Evolutionary conservation across 35 echinoderm and acorn worm genomes (phyloP).

Genomic region (Ophioderma brevispina): DNA sequence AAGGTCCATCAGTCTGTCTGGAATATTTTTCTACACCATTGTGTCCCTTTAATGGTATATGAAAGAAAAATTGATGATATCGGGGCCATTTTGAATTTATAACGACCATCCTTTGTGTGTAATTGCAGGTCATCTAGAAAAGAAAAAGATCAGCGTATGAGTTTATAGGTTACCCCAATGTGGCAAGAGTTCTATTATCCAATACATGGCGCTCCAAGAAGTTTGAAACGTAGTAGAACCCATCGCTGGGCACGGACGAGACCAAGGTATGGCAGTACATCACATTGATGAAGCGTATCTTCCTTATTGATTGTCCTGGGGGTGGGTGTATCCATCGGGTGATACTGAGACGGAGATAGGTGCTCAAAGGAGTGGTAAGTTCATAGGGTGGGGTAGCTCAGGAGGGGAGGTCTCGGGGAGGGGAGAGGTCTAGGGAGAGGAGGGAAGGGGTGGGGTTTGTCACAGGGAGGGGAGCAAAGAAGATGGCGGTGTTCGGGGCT

Average conservation of each 20-base stretch:
- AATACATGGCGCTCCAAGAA: constrained; percentile 89
- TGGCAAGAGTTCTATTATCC: constrained; percentile 98
- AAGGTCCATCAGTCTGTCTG: too few relatives aligned
- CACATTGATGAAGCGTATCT: constrained; percentile 95
- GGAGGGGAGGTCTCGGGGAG: too few relatives aligned
- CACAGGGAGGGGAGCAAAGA: too few relatives aligned
- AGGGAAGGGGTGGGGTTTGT: too few relatives aligned
- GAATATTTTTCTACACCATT: too few relatives aligned
- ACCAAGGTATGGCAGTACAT: constrained; percentile 99
- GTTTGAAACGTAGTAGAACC: constrained; percentile 99
- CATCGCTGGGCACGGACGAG: constrained; percentile 88
- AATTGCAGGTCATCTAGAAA: constrained; percentile 94
- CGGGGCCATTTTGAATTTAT: background rate
- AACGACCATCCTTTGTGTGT: too few relatives aligned
- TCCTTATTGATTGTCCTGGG: constrained; percentile 95
- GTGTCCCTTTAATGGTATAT: too few relatives aligned
- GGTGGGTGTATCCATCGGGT: constrained; percentile 85
- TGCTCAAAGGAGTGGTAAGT: constrained; percentile 98
- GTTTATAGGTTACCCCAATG: constrained; percentile 97
- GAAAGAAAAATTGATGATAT: too few relatives aligned
- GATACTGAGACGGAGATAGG: constrained; percentile 9
- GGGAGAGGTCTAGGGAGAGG: too few relatives aligned
- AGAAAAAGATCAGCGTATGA: constrained; percentile 97
- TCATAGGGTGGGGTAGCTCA: too few relatives aligned
- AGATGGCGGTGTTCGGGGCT: too few relatives aligned